These are phyloP conservation scores for Lissocephala sabroskyi DNA, from an alignment of 2,888 invertebrate genomes.

Conservation along the genomic window DNA sequence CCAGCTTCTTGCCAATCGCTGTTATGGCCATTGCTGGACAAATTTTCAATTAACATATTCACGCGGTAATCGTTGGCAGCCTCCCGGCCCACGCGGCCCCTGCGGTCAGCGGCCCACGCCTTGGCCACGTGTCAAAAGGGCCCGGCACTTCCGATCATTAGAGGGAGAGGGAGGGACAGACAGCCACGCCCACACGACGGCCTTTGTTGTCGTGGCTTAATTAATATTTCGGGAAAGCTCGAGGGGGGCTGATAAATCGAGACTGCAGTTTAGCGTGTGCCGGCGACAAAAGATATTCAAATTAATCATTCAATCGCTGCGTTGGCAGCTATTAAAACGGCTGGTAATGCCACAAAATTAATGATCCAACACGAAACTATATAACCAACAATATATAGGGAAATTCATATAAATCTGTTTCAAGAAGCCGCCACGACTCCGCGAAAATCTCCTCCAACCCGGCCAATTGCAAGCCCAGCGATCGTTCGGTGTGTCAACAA, in stretches of 20 bases:
- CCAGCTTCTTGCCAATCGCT: slow-evolving; percentile 21
- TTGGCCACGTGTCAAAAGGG: slow-evolving; percentile 15
- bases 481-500: no score
- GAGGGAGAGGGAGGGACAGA: slow-evolving; percentile 28
- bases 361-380: slow-evolving; percentile 25
- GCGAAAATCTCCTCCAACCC: slow-evolving; percentile 1
- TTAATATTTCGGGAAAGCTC: slow-evolving; percentile 32
- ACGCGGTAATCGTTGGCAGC: slow-evolving; percentile 62
- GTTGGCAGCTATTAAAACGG: slow-evolving; percentile 36
- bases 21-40: slow-evolving; percentile 46
- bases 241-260: slow-evolving; percentile 49
- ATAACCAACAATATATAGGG: background rate
- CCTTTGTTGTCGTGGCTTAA: slow-evolving; percentile 29
- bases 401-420: no score
- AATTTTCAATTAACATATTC: slow-evolving; percentile 63
- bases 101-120: slow-evolving; percentile 25
- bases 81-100: slow-evolving; percentile 22
- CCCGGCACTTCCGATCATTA: slow-evolving; percentile 55
- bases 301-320: slow-evolving; percentile 49
- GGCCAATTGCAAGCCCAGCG: no score
- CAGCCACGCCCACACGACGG: slow-evolving; percentile 37
- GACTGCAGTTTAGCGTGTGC: slow-evolving; percentile 57
- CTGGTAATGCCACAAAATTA: slow-evolving; percentile 49
- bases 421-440: no score
- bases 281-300: slow-evolving; percentile 50